Base-by-base conservation (phyloP, 2,797 vertebrate species). In the Ceryle rudis region DNA sequence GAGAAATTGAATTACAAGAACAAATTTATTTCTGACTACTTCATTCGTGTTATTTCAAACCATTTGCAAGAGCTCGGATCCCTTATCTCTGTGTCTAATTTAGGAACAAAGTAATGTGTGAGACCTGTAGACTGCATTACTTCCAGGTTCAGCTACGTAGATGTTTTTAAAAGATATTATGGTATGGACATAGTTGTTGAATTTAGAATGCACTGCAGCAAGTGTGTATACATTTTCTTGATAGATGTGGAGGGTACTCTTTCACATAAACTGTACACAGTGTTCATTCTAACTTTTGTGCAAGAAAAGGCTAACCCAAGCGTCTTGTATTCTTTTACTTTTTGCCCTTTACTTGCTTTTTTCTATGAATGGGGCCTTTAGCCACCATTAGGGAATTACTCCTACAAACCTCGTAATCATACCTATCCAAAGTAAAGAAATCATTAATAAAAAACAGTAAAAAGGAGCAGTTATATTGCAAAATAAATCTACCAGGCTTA, bases 401-500 rank as follows among this genome's bases (percentile, higher is more conserved):
- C 74, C 77, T 95, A 91, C 96, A 93, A 86, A 79, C 74, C 84
- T 83, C 83, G 47, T 62, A 88, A 96, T 87, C 33, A n/a, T 71
- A 93, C 93, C 90, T 94, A 78, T 96, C 90, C 81, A 86, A 97
- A 97, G 92, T 81, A 96, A 97, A 96, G 87, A 97, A 97, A 96
- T 95, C 77, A 97, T 97, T 98, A 98, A 97, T 98, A 98, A 97
- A 96, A 97, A 97, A 93, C 89, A 94, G 75, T 85, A 95, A 97
- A 97, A 97, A 97, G 85, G 69, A 98, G 94, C 91, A 97, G 94
- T 97, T 97, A 95, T 97, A 98, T 98, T 98, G 93, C 94, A 97
- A 97, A 98, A 98, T 98, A 98, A 98, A 98, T 98, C 97, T 96
- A 95, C 90, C 85, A 94, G 90, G 64, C 95, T 97, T 97, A 97